phyloP scores from a whole-genome alignment of 1,140 invertebrate genomes.

The Drosophila willistoni region DNA sequence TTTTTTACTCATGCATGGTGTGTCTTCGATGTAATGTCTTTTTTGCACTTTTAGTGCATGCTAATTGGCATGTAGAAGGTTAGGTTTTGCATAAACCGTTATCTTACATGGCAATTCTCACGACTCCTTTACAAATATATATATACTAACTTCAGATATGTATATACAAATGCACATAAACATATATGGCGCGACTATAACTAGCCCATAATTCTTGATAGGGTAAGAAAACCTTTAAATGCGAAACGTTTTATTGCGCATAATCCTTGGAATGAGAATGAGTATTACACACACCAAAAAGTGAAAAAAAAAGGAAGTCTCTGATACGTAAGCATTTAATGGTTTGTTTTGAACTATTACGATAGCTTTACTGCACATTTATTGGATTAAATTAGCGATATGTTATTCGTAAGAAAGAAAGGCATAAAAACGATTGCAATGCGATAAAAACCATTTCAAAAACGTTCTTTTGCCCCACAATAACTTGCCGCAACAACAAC shows the following conservation, averaged over 20 bases:
- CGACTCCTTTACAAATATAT: conserved; percentile 39
- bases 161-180: conserved; percentile 35
- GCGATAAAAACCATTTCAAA: background rate
- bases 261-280: conserved; percentile 24
- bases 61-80: conserved; percentile 63
- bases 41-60: conserved; percentile 75
- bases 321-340: conserved; percentile 1
- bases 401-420: conserved; percentile 1
- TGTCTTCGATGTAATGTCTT: conserved; percentile 60
- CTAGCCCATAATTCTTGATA: conserved; percentile 53
- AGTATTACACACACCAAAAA: conserved; percentile 2
- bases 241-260: conserved; percentile 53
- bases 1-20: conserved; percentile 70
- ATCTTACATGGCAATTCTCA: conserved; percentile 58
- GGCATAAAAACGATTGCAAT: background rate
- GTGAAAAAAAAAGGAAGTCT: conserved; percentile 18
- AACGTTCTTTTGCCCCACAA: too few species aligned
- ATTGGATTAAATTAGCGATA: conserved; percentile 46
- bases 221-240: conserved; percentile 38
- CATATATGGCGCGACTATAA: conserved; percentile 65
- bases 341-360: conserved; percentile 41
- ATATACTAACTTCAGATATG: background rate
- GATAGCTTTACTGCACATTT: conserved; percentile 50
- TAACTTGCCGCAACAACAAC: too few species aligned
- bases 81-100: conserved; percentile 68